Conservation (phyloP, 2,797 vertebrate species). For the Cyclopterus lumpus region DNA sequence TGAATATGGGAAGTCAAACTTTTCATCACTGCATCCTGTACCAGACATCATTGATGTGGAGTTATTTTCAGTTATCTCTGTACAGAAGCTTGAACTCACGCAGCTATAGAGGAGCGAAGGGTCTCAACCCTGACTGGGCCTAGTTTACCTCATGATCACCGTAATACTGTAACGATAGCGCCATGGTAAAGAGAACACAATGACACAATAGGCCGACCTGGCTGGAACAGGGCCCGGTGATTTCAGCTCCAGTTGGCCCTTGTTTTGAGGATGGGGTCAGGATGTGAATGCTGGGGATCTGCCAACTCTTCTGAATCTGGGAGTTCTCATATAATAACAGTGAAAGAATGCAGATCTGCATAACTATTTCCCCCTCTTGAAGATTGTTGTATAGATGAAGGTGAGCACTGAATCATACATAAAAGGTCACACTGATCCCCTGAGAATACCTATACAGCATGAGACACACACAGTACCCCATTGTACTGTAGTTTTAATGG, state of each 20-base stretch:
- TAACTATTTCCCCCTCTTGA: conserved; percentile 18
- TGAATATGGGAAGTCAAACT: background rate
- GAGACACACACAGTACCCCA: background rate
- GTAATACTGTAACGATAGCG: conserved; percentile 8
- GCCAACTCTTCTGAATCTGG: conserved; percentile 32
- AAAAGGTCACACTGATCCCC: background rate
- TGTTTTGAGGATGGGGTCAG: conserved; percentile 44
- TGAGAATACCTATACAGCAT: background rate
- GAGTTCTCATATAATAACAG: conserved; percentile 29
- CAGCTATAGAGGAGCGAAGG: background rate
- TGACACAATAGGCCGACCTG: conserved; percentile 42
- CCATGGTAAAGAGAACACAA: conserved; percentile 10
- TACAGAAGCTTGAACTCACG: background rate
- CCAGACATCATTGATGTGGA: background rate
- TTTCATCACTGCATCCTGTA: background rate
- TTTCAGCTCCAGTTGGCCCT: conserved; percentile 61
- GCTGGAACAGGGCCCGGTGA: conserved; percentile 45
- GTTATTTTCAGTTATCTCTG: background rate
- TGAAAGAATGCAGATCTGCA: conserved; percentile 18
- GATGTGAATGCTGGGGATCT: conserved; percentile 40
- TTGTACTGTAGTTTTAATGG: background rate
- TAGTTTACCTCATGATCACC: conserved; percentile 14
- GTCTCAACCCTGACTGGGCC: background rate
- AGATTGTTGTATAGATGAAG: conserved; percentile 2
- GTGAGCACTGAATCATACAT: background rate